Percentiles rank a stretch among this genome's conserved stretches.
phyloP scores from a whole-genome alignment of 2,888 invertebrate species.

The Eupithecia abbreviata region DNA sequence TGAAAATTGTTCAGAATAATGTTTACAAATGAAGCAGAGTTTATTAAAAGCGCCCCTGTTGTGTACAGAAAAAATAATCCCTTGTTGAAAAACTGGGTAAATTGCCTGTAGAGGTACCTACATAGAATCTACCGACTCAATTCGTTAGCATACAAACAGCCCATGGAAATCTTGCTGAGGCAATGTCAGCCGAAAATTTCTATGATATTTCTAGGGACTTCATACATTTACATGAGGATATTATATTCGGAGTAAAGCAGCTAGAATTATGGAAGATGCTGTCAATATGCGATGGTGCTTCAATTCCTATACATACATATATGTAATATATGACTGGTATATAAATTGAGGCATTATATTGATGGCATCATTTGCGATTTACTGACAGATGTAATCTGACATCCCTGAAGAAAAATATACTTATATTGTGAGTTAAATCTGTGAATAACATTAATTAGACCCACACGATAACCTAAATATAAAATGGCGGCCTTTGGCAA shows the following conservation, averaged over 20 bases:
- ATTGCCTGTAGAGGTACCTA: slow-evolving; percentile 16
- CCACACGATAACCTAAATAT: background rate
- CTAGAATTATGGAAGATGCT: slow-evolving; percentile 25
- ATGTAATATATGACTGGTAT: too few relatives aligned
- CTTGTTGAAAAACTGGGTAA: slow-evolving; percentile 21
- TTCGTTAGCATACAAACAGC: slow-evolving; percentile 35
- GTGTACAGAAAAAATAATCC: slow-evolving; percentile 17
- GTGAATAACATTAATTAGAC: background rate
- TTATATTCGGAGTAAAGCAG: slow-evolving; percentile 30
- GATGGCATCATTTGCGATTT: slow-evolving; percentile 10
- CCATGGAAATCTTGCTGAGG: slow-evolving; percentile 28
- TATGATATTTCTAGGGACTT: slow-evolving; percentile 25
- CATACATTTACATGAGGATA: slow-evolving; percentile 36
- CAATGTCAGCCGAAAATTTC: slow-evolving; percentile 15
- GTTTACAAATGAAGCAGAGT: slow-evolving; percentile 7
- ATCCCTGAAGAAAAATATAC: background rate
- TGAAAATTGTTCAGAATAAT: slow-evolving; percentile 18
- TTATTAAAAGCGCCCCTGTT: slow-evolving; percentile 17
- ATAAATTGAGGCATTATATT: too few relatives aligned
- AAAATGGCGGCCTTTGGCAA: background rate
- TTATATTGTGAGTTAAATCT: background rate
- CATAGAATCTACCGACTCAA: background rate
- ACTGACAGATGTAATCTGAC: background rate
- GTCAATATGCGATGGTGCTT: slow-evolving; percentile 23
- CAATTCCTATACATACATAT: too few relatives aligned